Evolutionary conservation across 2,888 invertebrate species (phyloP).

Genomic region (Monochamus alternatus): DNA sequence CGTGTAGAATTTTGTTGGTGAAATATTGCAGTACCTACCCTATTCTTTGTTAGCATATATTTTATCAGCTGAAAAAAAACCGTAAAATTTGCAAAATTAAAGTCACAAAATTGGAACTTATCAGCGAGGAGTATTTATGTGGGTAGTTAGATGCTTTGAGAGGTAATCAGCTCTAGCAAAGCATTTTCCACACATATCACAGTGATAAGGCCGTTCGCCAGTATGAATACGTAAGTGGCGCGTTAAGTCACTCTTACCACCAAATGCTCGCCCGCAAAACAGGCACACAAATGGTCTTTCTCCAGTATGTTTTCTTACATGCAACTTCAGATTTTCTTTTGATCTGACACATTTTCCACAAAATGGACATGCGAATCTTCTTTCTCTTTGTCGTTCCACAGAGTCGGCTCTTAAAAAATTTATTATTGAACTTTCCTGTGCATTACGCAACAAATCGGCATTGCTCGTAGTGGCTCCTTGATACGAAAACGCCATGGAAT

Average conservation of each 20-base stretch:
- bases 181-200: slow-evolving; percentile 93
- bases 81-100: neutral
- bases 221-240: slow-evolving; percentile 91
- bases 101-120: neutral
- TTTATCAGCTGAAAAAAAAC: slow-evolving; percentile 6
- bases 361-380: slow-evolving; percentile 90
- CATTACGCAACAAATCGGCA: slow-evolving; percentile 43
- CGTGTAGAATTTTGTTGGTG: too few species aligned
- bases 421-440: slow-evolving; percentile 76
- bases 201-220: slow-evolving; percentile 91
- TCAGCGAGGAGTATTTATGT: slow-evolving; percentile 83
- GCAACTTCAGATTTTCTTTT: slow-evolving; percentile 90
- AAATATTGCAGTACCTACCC: too few species aligned
- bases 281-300: slow-evolving; percentile 93
- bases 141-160: slow-evolving; percentile 92
- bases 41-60: neutral
- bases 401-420: slow-evolving; percentile 79
- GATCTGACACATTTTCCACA: slow-evolving; percentile 92
- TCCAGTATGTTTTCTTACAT: slow-evolving; percentile 90
- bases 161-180: slow-evolving; percentile 93
- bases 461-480: slow-evolving; percentile 57
- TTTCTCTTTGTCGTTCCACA: slow-evolving; percentile 78
- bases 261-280: slow-evolving; percentile 91
- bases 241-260: slow-evolving; percentile 90
- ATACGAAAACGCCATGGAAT: slow-evolving; percentile 75